A percentile compares a stretch with the other conserved stretches of the same genome.
These are phyloP conservation scores for Ophiodon elongatus DNA, from an alignment of 2,113 vertebrate species.

Conservation along the genomic window DNA sequence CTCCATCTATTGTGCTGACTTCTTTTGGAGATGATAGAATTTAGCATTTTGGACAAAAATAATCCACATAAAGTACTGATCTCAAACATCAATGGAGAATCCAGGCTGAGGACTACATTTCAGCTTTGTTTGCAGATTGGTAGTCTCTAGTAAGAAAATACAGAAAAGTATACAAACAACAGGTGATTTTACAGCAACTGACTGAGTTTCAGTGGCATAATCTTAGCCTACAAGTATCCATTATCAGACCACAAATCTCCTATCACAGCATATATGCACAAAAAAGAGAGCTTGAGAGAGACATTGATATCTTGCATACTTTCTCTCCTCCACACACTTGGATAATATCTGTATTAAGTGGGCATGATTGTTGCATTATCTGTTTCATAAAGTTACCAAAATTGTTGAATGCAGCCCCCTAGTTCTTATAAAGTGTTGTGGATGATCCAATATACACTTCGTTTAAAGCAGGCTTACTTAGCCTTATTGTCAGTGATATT, in stretches of 20 bases:
- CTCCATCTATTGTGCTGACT: conserved; percentile 57
- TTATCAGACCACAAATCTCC: background rate
- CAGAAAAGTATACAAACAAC: conserved; percentile 34
- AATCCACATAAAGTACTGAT: conserved; percentile 55
- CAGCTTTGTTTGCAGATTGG: conserved; percentile 39
- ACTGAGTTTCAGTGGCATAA: background rate
- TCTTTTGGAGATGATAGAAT: conserved; percentile 64
- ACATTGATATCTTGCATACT: background rate
- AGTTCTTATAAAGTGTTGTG: background rate
- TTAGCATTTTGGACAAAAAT: conserved; percentile 54
- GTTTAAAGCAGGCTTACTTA: background rate
- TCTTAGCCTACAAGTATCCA: background rate
- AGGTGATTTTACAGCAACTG: background rate
- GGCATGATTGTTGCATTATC: background rate
- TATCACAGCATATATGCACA: background rate
- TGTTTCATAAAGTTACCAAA: background rate
- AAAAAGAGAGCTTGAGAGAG: background rate
- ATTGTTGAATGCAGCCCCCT: background rate
- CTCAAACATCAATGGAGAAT: conserved; percentile 50
- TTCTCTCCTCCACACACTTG: background rate
- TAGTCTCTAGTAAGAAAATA: conserved; percentile 19
- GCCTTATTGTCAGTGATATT: background rate
- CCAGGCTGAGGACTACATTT: conserved; percentile 20
- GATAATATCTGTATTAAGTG: background rate
- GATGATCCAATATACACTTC: background rate